Evolutionary conservation across 53 echinoderm and acorn worm genomes (phyloP).

Genomic region (Patiria pectinifera): DNA sequence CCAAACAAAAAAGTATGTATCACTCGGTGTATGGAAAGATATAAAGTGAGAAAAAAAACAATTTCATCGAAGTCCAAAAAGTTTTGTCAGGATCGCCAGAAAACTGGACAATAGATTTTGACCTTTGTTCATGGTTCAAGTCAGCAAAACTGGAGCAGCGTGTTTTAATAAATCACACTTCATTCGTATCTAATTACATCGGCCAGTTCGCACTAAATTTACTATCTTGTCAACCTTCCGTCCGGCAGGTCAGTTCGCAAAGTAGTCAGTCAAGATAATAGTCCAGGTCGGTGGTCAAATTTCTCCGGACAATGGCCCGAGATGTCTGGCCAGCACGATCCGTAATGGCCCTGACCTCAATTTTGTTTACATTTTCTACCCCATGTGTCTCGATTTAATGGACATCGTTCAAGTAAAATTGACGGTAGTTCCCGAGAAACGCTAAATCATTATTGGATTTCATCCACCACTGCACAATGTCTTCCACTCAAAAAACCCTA

Average conservation of each 20-base stretch:
- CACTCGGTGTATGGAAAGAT: too few species aligned
- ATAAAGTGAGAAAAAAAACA: too few species aligned
- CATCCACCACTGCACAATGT: background rate
- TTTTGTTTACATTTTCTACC: background rate
- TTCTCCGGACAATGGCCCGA: background rate
- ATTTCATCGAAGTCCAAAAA: too few species aligned
- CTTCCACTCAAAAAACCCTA: too few species aligned
- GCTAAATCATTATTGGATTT: background rate
- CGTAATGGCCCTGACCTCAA: background rate
- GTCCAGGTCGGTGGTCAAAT: slow-evolving; percentile 6
- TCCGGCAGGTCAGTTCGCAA: background rate
- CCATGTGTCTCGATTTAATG: background rate
- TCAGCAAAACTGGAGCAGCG: too few species aligned
- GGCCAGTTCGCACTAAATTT: too few species aligned
- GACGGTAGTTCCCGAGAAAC: background rate
- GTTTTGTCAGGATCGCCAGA: background rate
- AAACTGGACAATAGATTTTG: background rate
- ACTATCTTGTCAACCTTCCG: too few species aligned
- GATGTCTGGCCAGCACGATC: background rate
- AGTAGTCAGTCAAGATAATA: background rate
- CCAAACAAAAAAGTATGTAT: too few species aligned
- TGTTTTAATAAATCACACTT: too few species aligned
- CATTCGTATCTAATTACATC: too few species aligned
- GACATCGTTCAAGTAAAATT: background rate
- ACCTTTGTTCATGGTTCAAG: background rate